Base-by-base conservation (phyloP, 2,113 vertebrate species). In the Channa argus region DNA sequence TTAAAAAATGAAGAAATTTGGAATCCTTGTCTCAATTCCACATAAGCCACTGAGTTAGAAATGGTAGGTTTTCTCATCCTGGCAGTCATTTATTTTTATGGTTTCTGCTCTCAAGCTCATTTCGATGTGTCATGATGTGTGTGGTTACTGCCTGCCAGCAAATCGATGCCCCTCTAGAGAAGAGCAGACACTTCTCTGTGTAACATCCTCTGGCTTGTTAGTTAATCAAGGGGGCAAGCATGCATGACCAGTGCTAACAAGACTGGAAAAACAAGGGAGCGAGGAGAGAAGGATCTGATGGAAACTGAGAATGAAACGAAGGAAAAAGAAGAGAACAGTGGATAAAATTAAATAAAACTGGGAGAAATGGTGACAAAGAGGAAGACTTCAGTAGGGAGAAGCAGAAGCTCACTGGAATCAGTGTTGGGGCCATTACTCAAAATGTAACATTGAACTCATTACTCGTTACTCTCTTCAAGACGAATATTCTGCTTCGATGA, bases 161-260 rank as follows among this genome's bases (percentile, higher is more conserved):
- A 83, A 85, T 80, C 80, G 13, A 86, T 86, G 79, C 36, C 69
- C 75, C 77, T 76, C 69, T 71, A 11, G 53, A 61, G 52, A 61
- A 46, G 56, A 79, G 70, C 75, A 74, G 66, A 78, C 58, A 55
- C 34, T 15, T 43, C 56, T 63, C 59, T 50, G 55, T 74, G 74
- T 46, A 67, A 73, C 69, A 77, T 75, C 82, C 71, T 84, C 56
- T 61, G 72, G 80, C 73, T 75, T 87, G 84, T 76, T 81, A 59
- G 87, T 88, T 82, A 79, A 90, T 89, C 79, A 90, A 49, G 66
- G 71, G 78, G 75, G 52, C 74, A 79, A 88, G 82, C 53, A 63
- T 73, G 85, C 80, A 44, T 78, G 86, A 86, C 79, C 49, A 33
- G 53, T 39, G 39, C 76, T 84, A 83, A 85, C 81, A 83, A 82